Evolutionary conservation across 1,140 invertebrate species (phyloP).

Genomic region (Adelges cooleyi): DNA sequence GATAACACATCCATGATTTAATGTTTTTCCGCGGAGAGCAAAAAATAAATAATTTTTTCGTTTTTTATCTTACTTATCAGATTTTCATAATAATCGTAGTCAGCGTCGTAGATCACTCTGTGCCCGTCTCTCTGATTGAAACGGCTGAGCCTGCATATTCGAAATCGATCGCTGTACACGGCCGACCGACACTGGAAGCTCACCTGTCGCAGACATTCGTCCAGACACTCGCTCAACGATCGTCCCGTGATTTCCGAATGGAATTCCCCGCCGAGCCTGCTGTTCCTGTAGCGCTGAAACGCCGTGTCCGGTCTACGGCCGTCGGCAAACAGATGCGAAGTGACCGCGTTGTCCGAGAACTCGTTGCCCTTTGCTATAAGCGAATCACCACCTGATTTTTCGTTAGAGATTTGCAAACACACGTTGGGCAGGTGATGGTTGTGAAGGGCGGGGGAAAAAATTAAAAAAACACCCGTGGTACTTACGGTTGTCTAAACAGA

Average conservation of each 20-base stretch:
- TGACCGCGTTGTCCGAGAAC: conserved; percentile 69
- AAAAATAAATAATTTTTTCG: too few relatives aligned
- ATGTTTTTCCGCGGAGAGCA: too few relatives aligned
- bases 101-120: conserved; percentile 74
- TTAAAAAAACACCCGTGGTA: conserved; percentile 33
- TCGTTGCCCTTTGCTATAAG: conserved; percentile 44
- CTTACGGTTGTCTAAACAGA: conserved; percentile 78
- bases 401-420: conserved; percentile 19
- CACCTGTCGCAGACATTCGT: conserved; percentile 74
- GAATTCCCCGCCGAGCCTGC: conserved; percentile 63
- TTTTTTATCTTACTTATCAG: conserved; percentile 35
- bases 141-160: conserved; percentile 69
- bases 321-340: conserved; percentile 65
- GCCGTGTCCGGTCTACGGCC: conserved; percentile 72
- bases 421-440: not conserved
- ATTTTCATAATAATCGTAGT: conserved; percentile 78
- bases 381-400: conserved; percentile 22
- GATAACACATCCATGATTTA: too few relatives aligned
- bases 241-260: conserved; percentile 78
- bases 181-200: conserved; percentile 79
- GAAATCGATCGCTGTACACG: conserved; percentile 71
- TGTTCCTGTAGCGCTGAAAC: conserved; percentile 76
- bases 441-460: not conserved
- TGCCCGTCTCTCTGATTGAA: conserved; percentile 80
- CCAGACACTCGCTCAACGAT: conserved; percentile 74